phyloP scores from a whole-genome alignment of 1,140 invertebrate genomes.

The Microvelia longipes region DNA sequence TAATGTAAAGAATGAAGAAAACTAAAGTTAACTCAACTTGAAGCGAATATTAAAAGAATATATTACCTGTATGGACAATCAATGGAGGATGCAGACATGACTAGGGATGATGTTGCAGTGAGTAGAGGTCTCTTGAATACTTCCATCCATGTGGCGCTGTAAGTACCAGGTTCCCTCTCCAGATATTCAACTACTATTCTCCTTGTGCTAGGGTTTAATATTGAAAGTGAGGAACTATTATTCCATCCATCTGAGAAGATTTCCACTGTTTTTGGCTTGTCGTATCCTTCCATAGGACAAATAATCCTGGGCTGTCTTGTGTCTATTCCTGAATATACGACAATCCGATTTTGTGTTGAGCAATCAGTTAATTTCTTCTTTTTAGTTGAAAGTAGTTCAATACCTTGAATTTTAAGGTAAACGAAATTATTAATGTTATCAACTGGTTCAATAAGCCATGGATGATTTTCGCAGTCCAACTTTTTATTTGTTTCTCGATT shows the following conservation, averaged over 20 bases:
- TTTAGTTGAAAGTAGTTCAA: constrained; percentile 33
- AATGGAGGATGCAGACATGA: constrained; percentile 39
- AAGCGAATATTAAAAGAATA: no score
- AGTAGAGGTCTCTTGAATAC: constrained; percentile 49
- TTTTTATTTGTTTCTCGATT: constrained; percentile 30
- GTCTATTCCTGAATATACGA: constrained; percentile 44
- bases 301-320: constrained; percentile 42
- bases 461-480: constrained; percentile 47
- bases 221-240: constrained; percentile 15
- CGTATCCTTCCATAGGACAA: constrained; percentile 37
- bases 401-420: constrained; percentile 50
- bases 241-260: constrained; percentile 62
- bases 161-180: constrained; percentile 47
- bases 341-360: constrained; percentile 49
- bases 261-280: constrained; percentile 34
- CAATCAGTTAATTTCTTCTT: constrained; percentile 34
- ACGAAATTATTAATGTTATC: constrained; percentile 50
- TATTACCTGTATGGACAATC: constrained; percentile 57
- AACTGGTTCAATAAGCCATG: constrained; percentile 60
- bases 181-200: constrained; percentile 54
- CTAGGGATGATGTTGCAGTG: constrained; percentile 37
- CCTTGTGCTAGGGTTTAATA: constrained; percentile 30
- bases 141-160: constrained; percentile 60
- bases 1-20: no score
- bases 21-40: no score